Percentiles rank a stretch among this genome's conserved stretches.
These are phyloP conservation scores for Sacculina carcini DNA, from an alignment of 2,888 invertebrate genomes.

Conservation along the genomic window DNA sequence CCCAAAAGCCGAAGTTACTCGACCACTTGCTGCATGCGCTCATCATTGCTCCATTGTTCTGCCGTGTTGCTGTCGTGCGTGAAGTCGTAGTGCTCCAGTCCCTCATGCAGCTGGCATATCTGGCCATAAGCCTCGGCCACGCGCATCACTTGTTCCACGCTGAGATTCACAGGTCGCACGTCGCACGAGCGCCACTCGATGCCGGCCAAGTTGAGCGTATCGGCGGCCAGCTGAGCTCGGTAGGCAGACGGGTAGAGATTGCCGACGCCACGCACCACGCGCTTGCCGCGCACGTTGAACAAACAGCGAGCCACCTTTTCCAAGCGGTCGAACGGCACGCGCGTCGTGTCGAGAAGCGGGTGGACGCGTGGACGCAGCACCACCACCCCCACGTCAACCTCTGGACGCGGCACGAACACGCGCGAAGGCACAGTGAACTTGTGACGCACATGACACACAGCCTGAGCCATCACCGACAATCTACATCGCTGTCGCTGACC, in stretches of 20 bases:
- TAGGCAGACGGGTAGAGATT: conserved; percentile 47
- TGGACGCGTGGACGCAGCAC: conserved; percentile 47
- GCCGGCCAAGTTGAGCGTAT: conserved; percentile 40
- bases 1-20: too few relatives aligned
- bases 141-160: conserved; percentile 46
- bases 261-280: neutral
- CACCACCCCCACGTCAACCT: conserved; percentile 90
- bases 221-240: conserved; percentile 33
- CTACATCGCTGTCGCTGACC: conserved; percentile 45
- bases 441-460: conserved; percentile 55
- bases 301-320: conserved; percentile 67
- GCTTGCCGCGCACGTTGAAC: conserved; percentile 66
- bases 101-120: conserved; percentile 26
- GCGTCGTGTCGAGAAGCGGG: conserved; percentile 41
- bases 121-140: conserved; percentile 47
- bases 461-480: conserved; percentile 81
- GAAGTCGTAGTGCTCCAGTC: conserved; percentile 32
- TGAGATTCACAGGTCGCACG: conserved; percentile 40
- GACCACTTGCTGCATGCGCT: too few relatives aligned
- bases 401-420: conserved; percentile 77
- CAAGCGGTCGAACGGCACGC: conserved; percentile 54
- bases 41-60: too few relatives aligned
- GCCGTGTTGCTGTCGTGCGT: conserved; percentile 21
- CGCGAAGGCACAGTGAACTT: conserved; percentile 66
- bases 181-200: conserved; percentile 41